Conservation (phyloP, 2,888 invertebrate genomes). For the Polymixis flavicincta region DNA sequence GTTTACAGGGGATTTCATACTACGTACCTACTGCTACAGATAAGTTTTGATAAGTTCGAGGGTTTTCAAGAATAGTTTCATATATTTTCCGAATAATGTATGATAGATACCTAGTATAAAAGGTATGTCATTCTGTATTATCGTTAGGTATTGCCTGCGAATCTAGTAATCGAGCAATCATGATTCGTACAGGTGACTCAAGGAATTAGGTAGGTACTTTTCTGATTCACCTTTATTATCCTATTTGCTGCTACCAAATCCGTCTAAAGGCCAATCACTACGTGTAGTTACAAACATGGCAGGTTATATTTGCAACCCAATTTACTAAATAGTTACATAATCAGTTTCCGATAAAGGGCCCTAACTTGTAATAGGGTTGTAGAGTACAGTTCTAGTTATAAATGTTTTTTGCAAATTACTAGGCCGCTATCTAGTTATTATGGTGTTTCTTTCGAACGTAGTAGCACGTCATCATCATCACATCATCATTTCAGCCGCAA, state of each 20-base stretch:
- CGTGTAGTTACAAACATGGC: constrained; percentile 19
- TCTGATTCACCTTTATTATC: constrained; percentile 32
- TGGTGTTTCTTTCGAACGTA: background rate
- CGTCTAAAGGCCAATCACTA: constrained; percentile 29
- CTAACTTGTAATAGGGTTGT: background rate
- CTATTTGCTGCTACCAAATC: constrained; percentile 32
- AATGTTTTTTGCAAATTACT: background rate
- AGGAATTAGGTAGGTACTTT: constrained; percentile 17
- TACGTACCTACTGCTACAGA: background rate
- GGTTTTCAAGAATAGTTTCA: background rate
- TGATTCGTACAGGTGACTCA: constrained; percentile 27
- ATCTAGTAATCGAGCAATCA: constrained; percentile 12
- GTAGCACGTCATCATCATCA: too few species aligned
- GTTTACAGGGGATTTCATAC: background rate
- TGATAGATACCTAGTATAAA: constrained; percentile 7
- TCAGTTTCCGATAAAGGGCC: background rate
- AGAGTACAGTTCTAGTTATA: background rate
- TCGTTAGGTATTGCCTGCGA: constrained; percentile 21
- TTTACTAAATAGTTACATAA: background rate
- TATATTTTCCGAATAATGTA: constrained; percentile 1
- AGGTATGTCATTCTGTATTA: background rate
- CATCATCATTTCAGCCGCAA: too few species aligned
- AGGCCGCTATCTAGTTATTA: background rate
- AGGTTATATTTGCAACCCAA: constrained; percentile 12
- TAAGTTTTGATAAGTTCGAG: background rate